Evolutionary conservation across 1,140 invertebrate genomes (phyloP).

Genomic region (Sminthurinus signatus): DNA sequence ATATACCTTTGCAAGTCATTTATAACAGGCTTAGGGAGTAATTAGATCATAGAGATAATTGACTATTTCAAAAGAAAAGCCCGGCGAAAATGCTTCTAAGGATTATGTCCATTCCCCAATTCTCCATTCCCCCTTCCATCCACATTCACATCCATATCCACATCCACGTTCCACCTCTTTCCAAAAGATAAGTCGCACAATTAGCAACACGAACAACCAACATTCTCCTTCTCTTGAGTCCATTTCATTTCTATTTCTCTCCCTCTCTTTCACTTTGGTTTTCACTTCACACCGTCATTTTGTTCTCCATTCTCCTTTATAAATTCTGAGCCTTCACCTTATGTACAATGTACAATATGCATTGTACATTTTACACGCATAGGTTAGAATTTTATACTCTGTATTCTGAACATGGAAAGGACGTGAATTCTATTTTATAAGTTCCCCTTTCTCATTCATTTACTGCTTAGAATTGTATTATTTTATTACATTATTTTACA

Average conservation of each 20-base stretch:
- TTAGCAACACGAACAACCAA: neutral
- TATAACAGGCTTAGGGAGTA: conserved; percentile 36
- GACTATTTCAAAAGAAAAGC: conserved; percentile 39
- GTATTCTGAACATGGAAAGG: too few relatives aligned
- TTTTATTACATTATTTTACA: too few relatives aligned
- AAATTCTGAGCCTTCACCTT: too few relatives aligned
- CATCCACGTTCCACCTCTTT: neutral
- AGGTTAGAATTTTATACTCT: too few relatives aligned
- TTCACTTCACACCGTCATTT: too few relatives aligned
- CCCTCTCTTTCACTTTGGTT: neutral
- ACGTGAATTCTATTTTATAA: too few relatives aligned
- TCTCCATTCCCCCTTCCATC: neutral
- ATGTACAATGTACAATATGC: too few relatives aligned
- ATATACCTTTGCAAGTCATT: conserved; percentile 26
- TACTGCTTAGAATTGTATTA: too few relatives aligned
- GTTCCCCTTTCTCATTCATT: too few relatives aligned
- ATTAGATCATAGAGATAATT: conserved; percentile 40
- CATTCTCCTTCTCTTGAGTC: neutral
- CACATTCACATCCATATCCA: neutral
- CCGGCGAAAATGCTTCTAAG: conserved; percentile 35
- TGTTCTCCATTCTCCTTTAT: too few relatives aligned
- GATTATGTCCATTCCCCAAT: conserved; percentile 27
- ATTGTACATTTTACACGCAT: too few relatives aligned
- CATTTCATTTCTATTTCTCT: neutral
- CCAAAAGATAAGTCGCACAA: neutral